Percentiles rank a stretch among this genome's conserved stretches.
These are phyloP conservation scores for Sepioteuthis lessoniana DNA, from an alignment of 2,888 invertebrate genomes.

Conservation along the genomic window DNA sequence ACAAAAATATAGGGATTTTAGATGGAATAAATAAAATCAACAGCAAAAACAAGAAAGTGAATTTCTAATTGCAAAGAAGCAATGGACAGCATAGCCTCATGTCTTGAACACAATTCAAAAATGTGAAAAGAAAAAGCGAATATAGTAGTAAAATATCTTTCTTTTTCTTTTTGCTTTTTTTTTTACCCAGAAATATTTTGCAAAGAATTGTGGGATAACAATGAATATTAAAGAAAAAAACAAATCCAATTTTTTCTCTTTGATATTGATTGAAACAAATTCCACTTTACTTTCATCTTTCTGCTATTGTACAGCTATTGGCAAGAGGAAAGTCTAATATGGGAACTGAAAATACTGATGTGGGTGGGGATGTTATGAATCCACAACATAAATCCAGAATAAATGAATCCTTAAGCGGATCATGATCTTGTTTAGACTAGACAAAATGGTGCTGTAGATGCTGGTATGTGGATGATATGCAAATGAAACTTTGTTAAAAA, in stretches of 20 bases:
- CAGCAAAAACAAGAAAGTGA: neutral
- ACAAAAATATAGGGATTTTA: neutral
- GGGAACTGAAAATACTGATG: neutral
- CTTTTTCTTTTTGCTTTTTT: neutral
- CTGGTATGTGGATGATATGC: neutral
- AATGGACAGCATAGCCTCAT: neutral
- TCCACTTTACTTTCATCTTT: slow-evolving; percentile 1
- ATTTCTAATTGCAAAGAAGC: neutral
- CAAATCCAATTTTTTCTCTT: neutral
- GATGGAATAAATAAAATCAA: neutral
- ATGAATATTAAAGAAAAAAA: neutral
- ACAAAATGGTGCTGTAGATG: neutral
- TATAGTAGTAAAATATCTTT: neutral
- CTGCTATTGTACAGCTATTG: neutral
- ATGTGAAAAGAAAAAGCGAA: neutral
- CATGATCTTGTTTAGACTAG: neutral
- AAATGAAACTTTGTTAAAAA: neutral
- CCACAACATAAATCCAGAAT: too few relatives aligned
- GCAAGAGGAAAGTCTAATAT: neutral
- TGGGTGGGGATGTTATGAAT: too few relatives aligned
- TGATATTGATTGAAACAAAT: neutral
- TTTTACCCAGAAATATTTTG: neutral
- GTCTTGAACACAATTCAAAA: neutral
- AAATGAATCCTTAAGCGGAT: neutral
- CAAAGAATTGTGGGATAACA: slow-evolving; percentile 18